Evolutionary conservation across 2,797 vertebrate genomes (phyloP).

Genomic region (Eulemur albifrons): DNA sequence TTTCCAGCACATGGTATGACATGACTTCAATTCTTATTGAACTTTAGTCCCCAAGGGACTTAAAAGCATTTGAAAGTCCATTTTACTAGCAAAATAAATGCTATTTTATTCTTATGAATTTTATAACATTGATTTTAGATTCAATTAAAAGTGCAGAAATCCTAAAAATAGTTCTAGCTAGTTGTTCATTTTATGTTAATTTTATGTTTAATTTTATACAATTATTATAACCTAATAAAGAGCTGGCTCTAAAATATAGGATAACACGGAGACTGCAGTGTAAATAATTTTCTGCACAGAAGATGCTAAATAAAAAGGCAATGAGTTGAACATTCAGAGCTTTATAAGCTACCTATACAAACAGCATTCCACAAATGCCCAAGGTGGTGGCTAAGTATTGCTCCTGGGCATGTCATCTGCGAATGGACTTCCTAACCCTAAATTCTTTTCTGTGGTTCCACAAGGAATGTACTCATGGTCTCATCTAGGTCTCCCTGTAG

Average conservation of each 20-base stretch:
- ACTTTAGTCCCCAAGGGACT: background rate
- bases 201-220: background rate
- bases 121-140: background rate
- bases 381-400: background rate
- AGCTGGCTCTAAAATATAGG: background rate
- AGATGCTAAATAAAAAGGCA: conserved; percentile 11
- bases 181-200: background rate
- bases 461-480: conserved; percentile 48
- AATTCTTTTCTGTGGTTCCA: conserved; percentile 50
- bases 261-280: background rate
- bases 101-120: background rate
- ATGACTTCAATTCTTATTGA: background rate
- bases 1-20: background rate
- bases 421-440: conserved; percentile 42
- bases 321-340: background rate
- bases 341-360: background rate
- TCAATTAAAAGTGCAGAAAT: conserved; percentile 59
- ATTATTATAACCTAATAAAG: background rate
- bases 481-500: conserved; percentile 54
- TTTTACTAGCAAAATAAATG: conserved; percentile 48
- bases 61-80: conserved; percentile 4
- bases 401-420: background rate
- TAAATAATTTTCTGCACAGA: conserved; percentile 40
- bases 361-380: background rate
- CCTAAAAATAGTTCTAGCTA: background rate